Evolutionary conservation across 2,888 invertebrate genomes (phyloP), one percentile per base, ranked within the genome.

Genomic region (Polylopha cassiicola): DNA sequence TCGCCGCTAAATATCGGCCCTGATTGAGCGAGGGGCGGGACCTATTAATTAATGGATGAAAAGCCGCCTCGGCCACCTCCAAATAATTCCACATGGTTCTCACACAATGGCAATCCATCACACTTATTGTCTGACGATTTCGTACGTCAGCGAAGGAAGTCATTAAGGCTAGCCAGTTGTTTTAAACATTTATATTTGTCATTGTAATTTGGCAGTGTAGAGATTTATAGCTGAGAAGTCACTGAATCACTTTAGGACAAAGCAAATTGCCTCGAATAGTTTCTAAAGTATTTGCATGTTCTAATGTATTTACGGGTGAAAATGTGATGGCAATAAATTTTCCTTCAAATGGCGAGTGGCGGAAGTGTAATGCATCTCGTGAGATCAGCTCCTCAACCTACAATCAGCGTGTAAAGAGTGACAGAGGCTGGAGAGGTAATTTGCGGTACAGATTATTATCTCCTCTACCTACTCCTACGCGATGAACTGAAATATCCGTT

Each of bases 31-130:
- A 65, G 70, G 72, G 79, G 81, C 79, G 80, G 73, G 65, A 61
- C 73, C 64, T 72, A 74, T 80, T 81, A 80, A 81, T 81, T 76
- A 81, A 81, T 81, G 79, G 72, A 71, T 66, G 72, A 73, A 72
- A 74, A 66, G 71, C 74, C 70, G 74, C 67, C 68, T 60, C 67
- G 65, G 59, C 73, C 71, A 72, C 71, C 66, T 63, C 69, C 65
- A 70, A 69, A 66, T 68, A 73, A 71, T 61, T 55, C 61, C 65
- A 62, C 62, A 68, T 60, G 64, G 65, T 76, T 80, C 80, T 74
- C 81, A 80, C 75, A 79, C 76, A 71, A 73, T 66, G 65, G 73
- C 75, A 69, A 81, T 79, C 75, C 69, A 80, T 80, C 79, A 79
- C 66, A 75, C 72, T 78, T 74, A 77, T 78, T 79, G 76, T 79